Percentiles rank a stretch among this genome's conserved stretches.
Evolutionary conservation across 2,888 invertebrate genomes (phyloP).

Genomic region (Phyllotreta striolata): DNA sequence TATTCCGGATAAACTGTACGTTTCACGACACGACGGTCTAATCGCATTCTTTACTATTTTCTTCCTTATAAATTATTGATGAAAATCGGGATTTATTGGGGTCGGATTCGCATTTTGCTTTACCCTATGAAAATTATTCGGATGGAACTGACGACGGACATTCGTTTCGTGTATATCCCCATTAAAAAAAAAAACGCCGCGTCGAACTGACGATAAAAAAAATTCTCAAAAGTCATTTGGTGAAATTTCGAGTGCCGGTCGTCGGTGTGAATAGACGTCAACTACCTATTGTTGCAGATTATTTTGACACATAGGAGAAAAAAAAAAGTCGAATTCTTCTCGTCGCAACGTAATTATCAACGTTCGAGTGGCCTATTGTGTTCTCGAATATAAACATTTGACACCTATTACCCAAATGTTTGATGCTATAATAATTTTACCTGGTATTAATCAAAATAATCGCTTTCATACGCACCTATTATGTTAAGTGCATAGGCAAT

Average conservation of each 20-base stretch:
- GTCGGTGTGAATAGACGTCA: conserved; percentile 44
- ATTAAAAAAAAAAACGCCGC: conserved; percentile 37
- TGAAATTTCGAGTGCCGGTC: conserved; percentile 42
- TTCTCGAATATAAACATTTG: conserved; percentile 18
- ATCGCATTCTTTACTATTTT: not conserved
- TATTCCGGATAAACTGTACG: conserved; percentile 11
- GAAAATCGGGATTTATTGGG: conserved; percentile 3
- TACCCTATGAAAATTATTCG: not conserved
- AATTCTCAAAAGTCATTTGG: conserved; percentile 49
- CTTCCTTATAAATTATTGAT: conserved; percentile 10
- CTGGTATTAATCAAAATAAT: no score
- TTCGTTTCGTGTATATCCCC: conserved; percentile 24
- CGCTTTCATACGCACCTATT: no score
- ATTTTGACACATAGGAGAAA: conserved; percentile 46
- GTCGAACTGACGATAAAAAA: conserved; percentile 44
- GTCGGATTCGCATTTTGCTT: not conserved
- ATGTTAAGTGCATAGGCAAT: no score
- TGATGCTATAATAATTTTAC: conserved; percentile 12
- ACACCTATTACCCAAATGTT: not conserved
- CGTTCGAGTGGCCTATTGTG: conserved; percentile 38
- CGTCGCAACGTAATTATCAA: conserved; percentile 37
- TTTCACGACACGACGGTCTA: conserved; percentile 11
- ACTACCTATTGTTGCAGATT: conserved; percentile 44
- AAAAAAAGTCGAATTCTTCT: conserved; percentile 40
- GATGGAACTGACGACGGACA: not conserved